Base-by-base conservation (phyloP, 1,140 invertebrate genomes). In the Sminthurinus signatus region DNA sequence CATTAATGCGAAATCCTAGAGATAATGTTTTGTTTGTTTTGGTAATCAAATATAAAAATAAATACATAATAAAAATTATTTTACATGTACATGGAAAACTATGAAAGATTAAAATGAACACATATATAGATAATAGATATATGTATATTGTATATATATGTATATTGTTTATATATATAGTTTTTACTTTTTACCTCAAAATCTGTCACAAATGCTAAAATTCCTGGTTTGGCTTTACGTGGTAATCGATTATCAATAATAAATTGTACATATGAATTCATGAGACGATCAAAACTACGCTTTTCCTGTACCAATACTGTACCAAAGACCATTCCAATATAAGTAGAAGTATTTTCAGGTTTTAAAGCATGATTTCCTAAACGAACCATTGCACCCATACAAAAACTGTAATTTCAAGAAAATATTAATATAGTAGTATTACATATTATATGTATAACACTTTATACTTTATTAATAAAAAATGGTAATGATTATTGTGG, bases 251-350 rank as follows among this genome's bases (percentile, higher is more conserved):
- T 85, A 54, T 94, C 91, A 72, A 87, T 81, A 66, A 97, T 88
- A 0, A 87, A 87, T 67, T 86, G 84, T 44, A 93, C 82, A 72
- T 96, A 90, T 21, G 85, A 82, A 73, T 90, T 84, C 85, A 98
- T 93, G 72, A 93, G 91, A 70, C 87, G 86, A 78, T 98, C 96
- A 75, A 97, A 93, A 69, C 88, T 90, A 44, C 95, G 80, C 79
- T 98, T 98, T n/a, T 94, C 89, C 77, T 93, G 88, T 23, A 96
- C 88, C 29, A 96, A 78, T 69, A 87, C 85, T 48, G 86, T 89
- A 21, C 88, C 93, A 76, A 91, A 93, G 27, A 89, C 90, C 79
- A 89, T 91, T 64, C 88, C 90, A 21, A 96, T 81, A 76, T 89
- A 97, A 66, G 91, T 93, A 69, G 93, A 91, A 27, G 90, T 85